A percentile compares a stretch with the other conserved stretches of the same genome.
Conservation (phyloP, 1,140 invertebrate genomes). For the Lepidurus arcticus region DNA sequence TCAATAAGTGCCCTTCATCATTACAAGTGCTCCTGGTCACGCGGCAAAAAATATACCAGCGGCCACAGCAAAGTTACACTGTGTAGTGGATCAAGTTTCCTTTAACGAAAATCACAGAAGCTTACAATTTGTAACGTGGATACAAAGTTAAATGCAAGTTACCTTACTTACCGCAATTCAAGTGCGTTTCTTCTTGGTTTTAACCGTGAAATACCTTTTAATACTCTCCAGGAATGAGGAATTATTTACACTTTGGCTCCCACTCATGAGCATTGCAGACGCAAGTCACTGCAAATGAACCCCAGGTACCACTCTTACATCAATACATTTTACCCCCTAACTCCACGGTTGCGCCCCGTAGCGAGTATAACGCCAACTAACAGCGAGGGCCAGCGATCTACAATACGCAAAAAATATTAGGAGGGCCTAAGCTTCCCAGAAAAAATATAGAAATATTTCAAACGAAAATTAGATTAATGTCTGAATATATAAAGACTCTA, state of each 20-base stretch:
- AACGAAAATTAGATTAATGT: too few species aligned
- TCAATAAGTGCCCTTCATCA: background rate
- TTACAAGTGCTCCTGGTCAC: background rate
- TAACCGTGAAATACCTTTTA: background rate
- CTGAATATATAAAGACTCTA: too few species aligned
- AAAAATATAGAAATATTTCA: too few species aligned
- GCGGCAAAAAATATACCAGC: background rate
- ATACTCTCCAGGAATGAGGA: background rate
- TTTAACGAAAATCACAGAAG: too few species aligned
- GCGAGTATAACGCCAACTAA: background rate
- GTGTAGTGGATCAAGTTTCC: too few species aligned
- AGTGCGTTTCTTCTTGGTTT: background rate
- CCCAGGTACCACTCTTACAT: background rate
- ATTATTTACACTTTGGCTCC: background rate
- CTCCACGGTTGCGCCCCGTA: background rate
- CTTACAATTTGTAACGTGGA: too few species aligned
- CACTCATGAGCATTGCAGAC: background rate
- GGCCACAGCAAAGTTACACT: background rate
- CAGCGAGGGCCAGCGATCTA: background rate
- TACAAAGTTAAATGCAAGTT: too few species aligned
- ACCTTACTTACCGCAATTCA: background rate
- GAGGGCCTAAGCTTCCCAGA: too few species aligned
- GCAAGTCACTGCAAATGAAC: background rate
- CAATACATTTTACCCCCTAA: constrained; percentile 22
- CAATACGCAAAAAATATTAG: background rate